Conservation (phyloP, 2,797 vertebrate genomes). For the Pipistrellus pygmaeus region DNA sequence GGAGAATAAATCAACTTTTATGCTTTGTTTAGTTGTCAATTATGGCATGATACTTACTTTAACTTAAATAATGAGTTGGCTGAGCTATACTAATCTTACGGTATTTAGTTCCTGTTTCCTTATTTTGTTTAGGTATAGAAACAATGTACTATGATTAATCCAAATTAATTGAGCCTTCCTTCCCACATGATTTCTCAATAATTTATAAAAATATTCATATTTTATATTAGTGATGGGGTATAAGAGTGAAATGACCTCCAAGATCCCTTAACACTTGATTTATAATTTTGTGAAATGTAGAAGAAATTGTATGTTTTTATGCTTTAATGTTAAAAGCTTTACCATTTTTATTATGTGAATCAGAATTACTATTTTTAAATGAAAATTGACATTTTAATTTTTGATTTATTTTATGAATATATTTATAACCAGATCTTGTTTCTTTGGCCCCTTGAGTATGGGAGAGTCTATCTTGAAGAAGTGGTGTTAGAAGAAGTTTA, state of each 20-base stretch:
- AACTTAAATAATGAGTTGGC: conserved; percentile 1
- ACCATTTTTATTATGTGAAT: conserved; percentile 44
- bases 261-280: conserved; percentile 1
- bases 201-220: conserved; percentile 45
- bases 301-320: conserved; percentile 29
- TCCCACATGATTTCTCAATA: background rate
- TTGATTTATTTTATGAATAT: conserved; percentile 9
- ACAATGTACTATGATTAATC: background rate
- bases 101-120: background rate
- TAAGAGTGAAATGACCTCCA: background rate
- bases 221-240: background rate
- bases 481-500: no score
- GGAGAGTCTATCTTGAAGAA: no score
- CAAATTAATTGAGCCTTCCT: background rate
- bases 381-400: background rate
- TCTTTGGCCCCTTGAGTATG: no score
- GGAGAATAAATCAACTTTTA: conserved; percentile 39
- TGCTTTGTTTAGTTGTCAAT: background rate
- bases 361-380: conserved; percentile 31
- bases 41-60: background rate
- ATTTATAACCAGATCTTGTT: conserved; percentile 31
- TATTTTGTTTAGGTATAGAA: conserved; percentile 22
- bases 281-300: conserved; percentile 27
- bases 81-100: background rate
- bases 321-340: conserved; percentile 50